Conservation (phyloP, 2,797 vertebrate species). For the Amblyraja radiata region DNA sequence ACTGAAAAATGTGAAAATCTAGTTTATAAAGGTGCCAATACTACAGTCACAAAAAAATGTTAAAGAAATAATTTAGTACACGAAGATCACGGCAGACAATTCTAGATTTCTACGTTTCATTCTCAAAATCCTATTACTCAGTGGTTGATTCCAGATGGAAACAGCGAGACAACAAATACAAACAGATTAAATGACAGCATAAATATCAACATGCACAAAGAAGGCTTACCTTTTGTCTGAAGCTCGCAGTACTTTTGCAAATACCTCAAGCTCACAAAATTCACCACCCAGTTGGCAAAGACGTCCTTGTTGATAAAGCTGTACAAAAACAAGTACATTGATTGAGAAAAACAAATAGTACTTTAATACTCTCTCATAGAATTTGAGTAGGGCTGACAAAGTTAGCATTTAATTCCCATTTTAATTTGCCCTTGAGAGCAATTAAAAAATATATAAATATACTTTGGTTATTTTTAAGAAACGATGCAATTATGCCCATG, state of each 20-base stretch:
- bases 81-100: background rate
- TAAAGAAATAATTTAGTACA: background rate
- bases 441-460: no score
- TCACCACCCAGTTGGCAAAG: conserved; percentile 97
- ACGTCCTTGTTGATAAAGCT: conserved; percentile 98
- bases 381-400: no score
- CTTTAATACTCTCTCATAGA: no score
- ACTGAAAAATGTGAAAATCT: no score
- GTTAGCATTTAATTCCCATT: no score
- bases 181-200: background rate
- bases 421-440: no score
- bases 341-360: background rate
- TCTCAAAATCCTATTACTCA: background rate
- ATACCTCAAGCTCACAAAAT: conserved; percentile 98
- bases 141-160: background rate
- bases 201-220: background rate
- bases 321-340: conserved; percentile 44
- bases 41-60: no score
- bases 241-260: conserved; percentile 94
- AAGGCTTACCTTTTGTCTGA: conserved; percentile 87
- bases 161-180: background rate
- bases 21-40: no score
- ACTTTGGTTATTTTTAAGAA: conserved; percentile 15
- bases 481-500: background rate
- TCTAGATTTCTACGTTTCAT: background rate